Evolutionary conservation across 1,140 invertebrate genomes (phyloP).

Genomic region (Bombus waltoni): DNA sequence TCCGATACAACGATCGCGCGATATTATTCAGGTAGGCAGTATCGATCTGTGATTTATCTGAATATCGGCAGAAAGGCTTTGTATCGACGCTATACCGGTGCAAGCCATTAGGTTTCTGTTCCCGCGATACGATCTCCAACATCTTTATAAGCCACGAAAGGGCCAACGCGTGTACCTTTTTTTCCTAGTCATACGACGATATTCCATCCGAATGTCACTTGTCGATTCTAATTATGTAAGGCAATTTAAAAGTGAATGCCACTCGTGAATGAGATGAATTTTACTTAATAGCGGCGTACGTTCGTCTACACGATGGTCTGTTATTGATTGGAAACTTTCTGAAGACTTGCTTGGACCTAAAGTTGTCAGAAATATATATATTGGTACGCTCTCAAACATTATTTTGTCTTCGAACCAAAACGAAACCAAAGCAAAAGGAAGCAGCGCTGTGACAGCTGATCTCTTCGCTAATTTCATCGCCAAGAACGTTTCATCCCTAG

Average conservation of each 20-base stretch:
- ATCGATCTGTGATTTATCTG: slow-evolving; percentile 49
- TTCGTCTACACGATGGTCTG: neutral
- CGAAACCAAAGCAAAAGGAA: neutral
- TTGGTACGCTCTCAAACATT: neutral
- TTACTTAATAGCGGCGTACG: neutral
- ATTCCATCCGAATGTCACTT: slow-evolving; percentile 11
- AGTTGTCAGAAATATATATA: neutral
- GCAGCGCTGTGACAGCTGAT: neutral
- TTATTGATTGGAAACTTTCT: neutral
- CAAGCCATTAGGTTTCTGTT: slow-evolving; percentile 60
- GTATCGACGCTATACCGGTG: slow-evolving; percentile 28
- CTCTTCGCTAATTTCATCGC: neutral
- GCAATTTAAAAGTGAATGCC: neutral
- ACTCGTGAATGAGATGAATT: neutral
- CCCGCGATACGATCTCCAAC: slow-evolving; percentile 69
- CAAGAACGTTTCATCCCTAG: no score
- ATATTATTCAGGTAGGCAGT: slow-evolving; percentile 56
- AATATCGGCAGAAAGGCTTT: slow-evolving; percentile 62
- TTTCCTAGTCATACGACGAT: slow-evolving; percentile 1
- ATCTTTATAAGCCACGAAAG: slow-evolving; percentile 65
- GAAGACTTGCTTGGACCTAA: neutral
- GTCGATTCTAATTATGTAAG: slow-evolving; percentile 6
- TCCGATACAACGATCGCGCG: slow-evolving; percentile 41
- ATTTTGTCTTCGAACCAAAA: neutral
- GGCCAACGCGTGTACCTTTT: slow-evolving; percentile 31